Evolutionary conservation across 2,888 invertebrate genomes (phyloP).

Genomic region (Sialis fuliginosa): DNA sequence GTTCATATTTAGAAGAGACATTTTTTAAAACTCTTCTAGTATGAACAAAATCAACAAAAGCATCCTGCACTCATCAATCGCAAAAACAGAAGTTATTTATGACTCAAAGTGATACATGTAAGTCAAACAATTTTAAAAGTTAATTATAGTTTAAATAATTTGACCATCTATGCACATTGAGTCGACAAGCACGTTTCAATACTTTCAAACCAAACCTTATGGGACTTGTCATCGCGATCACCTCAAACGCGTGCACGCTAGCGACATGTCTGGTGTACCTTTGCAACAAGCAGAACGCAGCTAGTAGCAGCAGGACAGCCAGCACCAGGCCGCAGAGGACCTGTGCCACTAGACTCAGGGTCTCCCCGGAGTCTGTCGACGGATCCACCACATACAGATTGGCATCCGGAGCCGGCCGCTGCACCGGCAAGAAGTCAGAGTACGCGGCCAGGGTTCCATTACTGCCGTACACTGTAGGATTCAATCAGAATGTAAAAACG

Average conservation of each 20-base stretch:
- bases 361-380: constrained; percentile 22
- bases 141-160: no score
- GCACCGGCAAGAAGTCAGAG: constrained; percentile 55
- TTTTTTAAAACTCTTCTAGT: no score
- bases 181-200: no score
- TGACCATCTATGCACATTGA: no score
- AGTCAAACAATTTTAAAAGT: not conserved
- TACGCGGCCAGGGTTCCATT: constrained; percentile 39
- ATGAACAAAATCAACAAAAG: no score
- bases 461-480: constrained; percentile 28
- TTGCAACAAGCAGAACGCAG: constrained; percentile 45
- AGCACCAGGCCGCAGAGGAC: constrained; percentile 45
- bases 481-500: not conserved
- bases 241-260: constrained; percentile 45
- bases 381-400: constrained; percentile 16
- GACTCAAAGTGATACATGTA: no score
- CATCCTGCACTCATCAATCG: no score
- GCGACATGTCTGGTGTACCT: constrained; percentile 44
- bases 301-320: constrained; percentile 38
- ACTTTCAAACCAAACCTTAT: constrained; percentile 29
- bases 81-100: no score
- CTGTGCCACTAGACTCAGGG: constrained; percentile 46
- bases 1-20: no score
- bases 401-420: constrained; percentile 45
- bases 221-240: constrained; percentile 46